phyloP scores from a whole-genome alignment of 2,797 vertebrate genomes.

The Taeniopygia guttata region DNA sequence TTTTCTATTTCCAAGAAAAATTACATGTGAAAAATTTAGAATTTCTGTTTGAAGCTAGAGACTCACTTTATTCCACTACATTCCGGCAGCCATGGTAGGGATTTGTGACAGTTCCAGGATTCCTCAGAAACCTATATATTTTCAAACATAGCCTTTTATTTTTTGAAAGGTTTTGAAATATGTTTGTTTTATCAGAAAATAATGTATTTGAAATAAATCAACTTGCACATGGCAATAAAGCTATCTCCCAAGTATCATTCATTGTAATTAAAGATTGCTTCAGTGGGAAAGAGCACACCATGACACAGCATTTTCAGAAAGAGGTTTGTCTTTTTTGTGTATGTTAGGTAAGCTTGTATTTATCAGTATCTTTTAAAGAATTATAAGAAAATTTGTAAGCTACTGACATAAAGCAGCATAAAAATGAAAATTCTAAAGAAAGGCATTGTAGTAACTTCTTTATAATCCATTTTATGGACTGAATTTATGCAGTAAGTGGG shows the following conservation, averaged over 20 bases:
- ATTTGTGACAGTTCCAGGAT: neutral
- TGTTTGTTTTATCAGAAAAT: neutral
- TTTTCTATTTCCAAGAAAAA: neutral
- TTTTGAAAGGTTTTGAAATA: neutral
- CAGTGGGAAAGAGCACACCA: neutral
- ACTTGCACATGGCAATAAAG: neutral
- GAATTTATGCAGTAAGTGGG: neutral
- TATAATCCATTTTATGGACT: neutral
- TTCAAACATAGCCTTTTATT: neutral
- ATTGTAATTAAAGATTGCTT: neutral
- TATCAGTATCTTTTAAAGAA: neutral
- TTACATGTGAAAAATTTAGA: neutral
- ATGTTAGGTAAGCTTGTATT: neutral
- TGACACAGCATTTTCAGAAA: neutral
- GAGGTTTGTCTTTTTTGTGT: neutral
- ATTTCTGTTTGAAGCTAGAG: neutral
- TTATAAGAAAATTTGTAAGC: neutral
- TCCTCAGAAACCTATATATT: neutral
- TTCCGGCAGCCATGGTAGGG: neutral
- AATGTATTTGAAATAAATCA: neutral
- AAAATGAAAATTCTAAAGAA: neutral
- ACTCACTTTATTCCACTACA: neutral
- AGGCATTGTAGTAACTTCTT: neutral
- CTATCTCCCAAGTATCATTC: neutral
- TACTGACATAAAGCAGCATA: neutral